Evolutionary conservation across 1,140 invertebrate genomes (phyloP), one percentile per base, ranked within the genome.

Genomic region (Archivesica marissinica): DNA sequence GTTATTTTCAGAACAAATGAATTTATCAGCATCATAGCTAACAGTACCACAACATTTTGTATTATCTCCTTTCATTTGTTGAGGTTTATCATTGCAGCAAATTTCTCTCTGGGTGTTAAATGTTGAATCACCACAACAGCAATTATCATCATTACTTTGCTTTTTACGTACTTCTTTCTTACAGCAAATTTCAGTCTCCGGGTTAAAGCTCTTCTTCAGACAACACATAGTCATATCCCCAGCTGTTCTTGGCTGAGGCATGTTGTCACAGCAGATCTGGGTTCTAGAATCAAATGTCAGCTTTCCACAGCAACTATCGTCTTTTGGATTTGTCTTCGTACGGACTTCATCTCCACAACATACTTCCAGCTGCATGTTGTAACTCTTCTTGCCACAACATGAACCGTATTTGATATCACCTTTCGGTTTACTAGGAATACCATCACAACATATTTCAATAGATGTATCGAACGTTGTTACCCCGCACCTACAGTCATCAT

Each of bases 401-500:
- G 61, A 54, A 17, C 39, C 82, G 23, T 52, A 64, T 66, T 85
- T 74, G 25, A 83, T 61, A 54, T 83, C 70, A 39, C 80, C 80
- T 7, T 47, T 74, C 35, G 68, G 80, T 61, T 47, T 61, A 56
- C 80, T 75, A 11, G 80, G 80, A 15, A 75, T 70, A 39, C 75
- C 82, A 56, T 85, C 61, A 85, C 82, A 85, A 56, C 82, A 85
- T 20, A 85, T 70, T 64, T 85, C 82, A 3, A 17, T 68, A 1
- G 41, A 23, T 64, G 82, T 85, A 35, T 85, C 38, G 13, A 66
- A 70, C 38, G 82, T 85, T 64, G 82, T 85, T 28, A 68, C 33
- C 4, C 82, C 82, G 35, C 82, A 85, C n/a, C 82, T n/a, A 44
- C 82, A 85, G 47, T 85, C 74, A 41, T 85, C 82, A 44, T 72